Conservation (phyloP, 2,797 vertebrate species). For the Mergus octosetaceus region DNA sequence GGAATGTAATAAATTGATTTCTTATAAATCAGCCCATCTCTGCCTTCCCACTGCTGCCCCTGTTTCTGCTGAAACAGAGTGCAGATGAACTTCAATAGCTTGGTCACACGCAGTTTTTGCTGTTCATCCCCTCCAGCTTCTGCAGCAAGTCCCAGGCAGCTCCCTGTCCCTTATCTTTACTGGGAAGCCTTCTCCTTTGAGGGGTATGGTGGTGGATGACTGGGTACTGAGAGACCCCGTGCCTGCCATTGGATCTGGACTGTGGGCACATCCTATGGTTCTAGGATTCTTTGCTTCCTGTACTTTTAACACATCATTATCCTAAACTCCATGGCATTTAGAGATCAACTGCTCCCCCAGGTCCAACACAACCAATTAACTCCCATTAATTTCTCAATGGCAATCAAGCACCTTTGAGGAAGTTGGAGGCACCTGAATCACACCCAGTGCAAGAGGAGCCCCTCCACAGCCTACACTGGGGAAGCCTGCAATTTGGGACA, state of each 20-base stretch:
- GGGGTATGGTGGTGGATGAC: background rate
- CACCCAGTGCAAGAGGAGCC: background rate
- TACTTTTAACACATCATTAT: fast-evolving
- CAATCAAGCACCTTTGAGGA: background rate
- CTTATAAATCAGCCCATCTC: background rate
- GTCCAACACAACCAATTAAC: background rate
- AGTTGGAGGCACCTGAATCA: background rate
- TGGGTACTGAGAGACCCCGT: background rate
- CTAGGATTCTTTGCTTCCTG: background rate
- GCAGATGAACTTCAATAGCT: background rate
- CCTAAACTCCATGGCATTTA: fast-evolving
- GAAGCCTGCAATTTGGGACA: background rate
- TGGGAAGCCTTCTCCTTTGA: background rate
- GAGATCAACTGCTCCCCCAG: background rate
- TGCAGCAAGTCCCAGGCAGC: background rate
- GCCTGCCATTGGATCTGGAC: background rate
- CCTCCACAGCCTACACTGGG: background rate
- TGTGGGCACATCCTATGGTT: too few species aligned
- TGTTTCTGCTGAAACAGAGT: background rate
- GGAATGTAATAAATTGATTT: background rate
- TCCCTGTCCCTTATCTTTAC: background rate
- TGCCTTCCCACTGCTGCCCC: background rate
- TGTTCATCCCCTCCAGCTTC: fast-evolving
- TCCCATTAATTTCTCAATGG: background rate
- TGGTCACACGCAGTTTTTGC: background rate